Evolutionary conservation across 2,113 vertebrate species (phyloP).

Genomic region (Acanthisitta chloris): DNA sequence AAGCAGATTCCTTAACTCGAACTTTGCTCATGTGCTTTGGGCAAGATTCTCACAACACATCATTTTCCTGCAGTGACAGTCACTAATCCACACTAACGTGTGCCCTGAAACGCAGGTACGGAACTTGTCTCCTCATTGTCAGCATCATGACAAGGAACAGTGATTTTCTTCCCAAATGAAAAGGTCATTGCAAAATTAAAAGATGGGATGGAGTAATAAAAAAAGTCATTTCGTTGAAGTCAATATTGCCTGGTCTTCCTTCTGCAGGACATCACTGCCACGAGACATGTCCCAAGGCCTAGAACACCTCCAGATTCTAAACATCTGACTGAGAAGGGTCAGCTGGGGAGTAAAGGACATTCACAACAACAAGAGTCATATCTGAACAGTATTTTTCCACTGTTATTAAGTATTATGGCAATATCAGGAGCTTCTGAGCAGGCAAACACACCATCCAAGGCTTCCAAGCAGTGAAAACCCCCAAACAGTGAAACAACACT

Average conservation of each 20-base stretch:
- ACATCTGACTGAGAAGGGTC: neutral
- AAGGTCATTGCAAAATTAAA: neutral
- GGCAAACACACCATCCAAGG: neutral
- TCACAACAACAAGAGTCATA: fast-evolving
- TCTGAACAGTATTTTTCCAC: neutral
- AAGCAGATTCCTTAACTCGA: neutral
- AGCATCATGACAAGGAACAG: neutral
- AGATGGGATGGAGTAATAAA: neutral
- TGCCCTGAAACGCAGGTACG: neutral
- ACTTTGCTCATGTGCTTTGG: neutral
- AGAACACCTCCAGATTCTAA: neutral
- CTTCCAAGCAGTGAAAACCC: neutral
- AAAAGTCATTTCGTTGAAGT: neutral
- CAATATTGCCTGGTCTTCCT: neutral
- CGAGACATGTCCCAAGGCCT: neutral
- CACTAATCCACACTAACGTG: fast-evolving
- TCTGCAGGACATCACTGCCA: neutral
- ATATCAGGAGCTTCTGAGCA: neutral
- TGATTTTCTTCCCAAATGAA: neutral
- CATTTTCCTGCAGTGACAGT: neutral
- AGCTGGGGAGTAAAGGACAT: neutral
- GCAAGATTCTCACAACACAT: neutral
- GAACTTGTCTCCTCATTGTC: neutral
- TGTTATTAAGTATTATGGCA: neutral
- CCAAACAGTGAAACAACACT: neutral